Evolutionary conservation across 1,140 invertebrate species (phyloP), one percentile per base, ranked within the genome.

Genomic region (Pogonognathellus flavescens): DNA sequence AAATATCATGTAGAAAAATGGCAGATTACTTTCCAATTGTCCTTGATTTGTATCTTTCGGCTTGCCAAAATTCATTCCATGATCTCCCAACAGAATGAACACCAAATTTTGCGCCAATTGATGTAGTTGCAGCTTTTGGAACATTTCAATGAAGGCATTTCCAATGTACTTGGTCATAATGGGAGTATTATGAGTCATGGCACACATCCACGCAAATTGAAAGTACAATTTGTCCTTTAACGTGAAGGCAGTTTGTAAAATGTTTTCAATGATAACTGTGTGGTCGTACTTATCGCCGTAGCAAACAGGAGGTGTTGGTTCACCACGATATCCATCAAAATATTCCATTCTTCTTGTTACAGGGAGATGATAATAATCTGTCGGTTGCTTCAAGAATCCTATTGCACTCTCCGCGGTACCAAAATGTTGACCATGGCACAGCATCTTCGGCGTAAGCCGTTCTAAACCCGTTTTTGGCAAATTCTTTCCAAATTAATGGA

Each of bases 71-170:
- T 97, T 91, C 89, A 97, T 94, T 0, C 97, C 97, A 90, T 99
- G 98, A 90, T 99, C 97, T 89, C 96, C 97, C 87, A 97, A 92
- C 18, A 98, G 93, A 41, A 98, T 92, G 0, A 98, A 90, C 0
- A 93, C 90, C 0, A 93, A 93, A 11, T 90, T 90, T 20, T 92
- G 90, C 6, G 93, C 83, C 1, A 91, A 66, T 7, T 89, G 87
- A 6, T 90, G 41, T 0, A 83, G 66, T 5, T 57, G 50, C 0
- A 91, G 72, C 52, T 90, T 85, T 10, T 87, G 57, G 14, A 93
- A 53, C 31, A 91, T 89, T 0, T 89, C 80, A 22, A 88, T 86
- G 18, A 92, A 90, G 0, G 89, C 70, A 0, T 90, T 86, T 85
- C 96, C 95, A 90, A 95, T 94, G 5, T 93, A 90, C 57, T 93